A percentile compares a stretch with the other conserved stretches of the same genome.
These are phyloP conservation scores for Hepsetus odoe DNA, from an alignment of 2,113 vertebrate species.

Conservation along the genomic window DNA sequence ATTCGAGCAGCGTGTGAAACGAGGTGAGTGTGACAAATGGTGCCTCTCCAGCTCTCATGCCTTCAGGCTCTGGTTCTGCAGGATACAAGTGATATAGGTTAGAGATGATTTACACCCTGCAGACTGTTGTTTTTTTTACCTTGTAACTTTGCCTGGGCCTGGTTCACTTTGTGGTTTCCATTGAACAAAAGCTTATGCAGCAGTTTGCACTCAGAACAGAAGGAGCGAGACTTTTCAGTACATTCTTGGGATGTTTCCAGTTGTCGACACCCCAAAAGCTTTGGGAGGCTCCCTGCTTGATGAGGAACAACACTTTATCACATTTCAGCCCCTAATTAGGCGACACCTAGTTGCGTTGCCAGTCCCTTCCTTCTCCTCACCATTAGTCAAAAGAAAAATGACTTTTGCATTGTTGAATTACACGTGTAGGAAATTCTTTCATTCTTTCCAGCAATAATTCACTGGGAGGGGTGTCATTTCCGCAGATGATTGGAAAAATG, in stretches of 20 bases:
- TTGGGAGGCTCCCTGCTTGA: slow-evolving; percentile 49
- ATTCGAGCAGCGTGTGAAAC: slow-evolving; percentile 27
- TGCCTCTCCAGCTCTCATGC: slow-evolving; percentile 1
- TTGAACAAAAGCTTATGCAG: slow-evolving; percentile 6
- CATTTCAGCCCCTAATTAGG: slow-evolving; percentile 46
- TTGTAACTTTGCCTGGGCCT: slow-evolving; percentile 12
- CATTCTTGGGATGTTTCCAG: slow-evolving; percentile 30
- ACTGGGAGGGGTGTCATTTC: slow-evolving; percentile 39
- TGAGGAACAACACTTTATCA: slow-evolving; percentile 51
- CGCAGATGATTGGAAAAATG: slow-evolving; percentile 21
- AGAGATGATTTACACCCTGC: slow-evolving; percentile 40
- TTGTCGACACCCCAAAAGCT: slow-evolving; percentile 30
- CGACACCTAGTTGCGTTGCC: slow-evolving; percentile 53
- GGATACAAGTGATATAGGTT: slow-evolving; percentile 35
- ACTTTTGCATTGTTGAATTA: slow-evolving; percentile 36
- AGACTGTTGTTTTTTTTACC: slow-evolving; percentile 9
- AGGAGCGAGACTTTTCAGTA: neutral
- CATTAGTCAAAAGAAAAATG: slow-evolving; percentile 42
- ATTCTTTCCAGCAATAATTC: slow-evolving; percentile 36
- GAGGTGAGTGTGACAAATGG: slow-evolving; percentile 40
- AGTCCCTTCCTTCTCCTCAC: slow-evolving; percentile 42
- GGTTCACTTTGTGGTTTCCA: slow-evolving; percentile 6
- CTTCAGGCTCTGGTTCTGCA: slow-evolving; percentile 23
- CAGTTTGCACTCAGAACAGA: neutral
- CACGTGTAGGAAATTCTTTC: slow-evolving; percentile 38